Evolutionary conservation across 2,888 invertebrate genomes (phyloP).

Genomic region (Serripes groenlandicus): DNA sequence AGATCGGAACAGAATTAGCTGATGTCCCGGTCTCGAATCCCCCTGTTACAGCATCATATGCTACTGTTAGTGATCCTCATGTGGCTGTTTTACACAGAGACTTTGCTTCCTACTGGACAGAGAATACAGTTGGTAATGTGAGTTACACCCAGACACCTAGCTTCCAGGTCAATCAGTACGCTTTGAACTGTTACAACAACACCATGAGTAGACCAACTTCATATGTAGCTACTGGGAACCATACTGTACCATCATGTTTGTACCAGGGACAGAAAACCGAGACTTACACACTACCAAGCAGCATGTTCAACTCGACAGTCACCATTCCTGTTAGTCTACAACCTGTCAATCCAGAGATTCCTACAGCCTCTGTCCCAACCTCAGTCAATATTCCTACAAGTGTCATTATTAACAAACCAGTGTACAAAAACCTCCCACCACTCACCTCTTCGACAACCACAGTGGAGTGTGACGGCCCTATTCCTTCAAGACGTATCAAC

Average conservation of each 20-base stretch:
- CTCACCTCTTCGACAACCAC: not conserved
- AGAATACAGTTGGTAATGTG: slow-evolving; percentile 27
- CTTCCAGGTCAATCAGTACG: slow-evolving; percentile 33
- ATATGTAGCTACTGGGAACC: not conserved
- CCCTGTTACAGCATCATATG: too few relatives aligned
- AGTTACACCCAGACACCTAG: slow-evolving; percentile 37
- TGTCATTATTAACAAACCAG: not conserved
- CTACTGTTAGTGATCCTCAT: slow-evolving; percentile 7
- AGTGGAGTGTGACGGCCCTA: not conserved
- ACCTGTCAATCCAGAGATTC: not conserved
- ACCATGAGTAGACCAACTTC: not conserved
- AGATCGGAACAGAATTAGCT: too few relatives aligned
- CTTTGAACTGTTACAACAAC: slow-evolving; percentile 1
- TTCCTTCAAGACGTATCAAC: not conserved
- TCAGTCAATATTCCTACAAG: not conserved
- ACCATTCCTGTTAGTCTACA: not conserved
- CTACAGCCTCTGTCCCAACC: not conserved
- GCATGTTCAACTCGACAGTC: slow-evolving; percentile 14
- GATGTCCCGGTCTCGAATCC: too few relatives aligned
- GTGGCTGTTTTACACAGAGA: slow-evolving; percentile 24
- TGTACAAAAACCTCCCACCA: too few relatives aligned
- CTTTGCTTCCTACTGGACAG: slow-evolving; percentile 31
- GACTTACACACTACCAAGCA: not conserved
- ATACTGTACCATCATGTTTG: not conserved
- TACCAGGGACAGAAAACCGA: not conserved